Base-by-base conservation (phyloP, 2,797 vertebrate species). In the Anguilla obscura region DNA sequence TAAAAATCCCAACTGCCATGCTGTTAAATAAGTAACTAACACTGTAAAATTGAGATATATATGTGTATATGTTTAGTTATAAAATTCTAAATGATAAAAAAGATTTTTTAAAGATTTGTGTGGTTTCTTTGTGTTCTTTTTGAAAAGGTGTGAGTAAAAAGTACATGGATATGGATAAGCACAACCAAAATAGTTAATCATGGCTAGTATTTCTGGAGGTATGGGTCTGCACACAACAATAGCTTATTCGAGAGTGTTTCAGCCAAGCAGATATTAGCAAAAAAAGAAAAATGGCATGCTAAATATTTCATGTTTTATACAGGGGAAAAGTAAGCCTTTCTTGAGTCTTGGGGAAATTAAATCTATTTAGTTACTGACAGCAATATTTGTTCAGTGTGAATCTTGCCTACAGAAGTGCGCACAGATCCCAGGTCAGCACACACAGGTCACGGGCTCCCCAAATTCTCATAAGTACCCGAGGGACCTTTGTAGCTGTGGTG, bases 21-120 rank as follows among this genome's bases (percentile, higher is more conserved):
- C 76, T 74, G 52, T 76, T 27, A 86, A 86, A 88, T 12, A 45
- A 86, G 50, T 33, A 60, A 52, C 52, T 40, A 86, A 88, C 86
- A 87, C 86, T 87, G 88, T 89, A 84, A 88, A 90, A 91, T 91
- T 90, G 83, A 92, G 94, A 92, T 94, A 93, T 91, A 92, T 94
- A 91, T 93, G 92, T 92, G 92, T 94, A 91, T 92, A 94, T 95
- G 94, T 94, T 94, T 94, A 92, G 90, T 92, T 90, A 89, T 92
- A 92, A 90, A 88, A 88, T 86, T 85, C 7, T 56, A 58, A 86
- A 89, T 86, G 30, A 82, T 30, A 88, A 88, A 88, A 88, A 86
- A 27, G 66, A 52, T 88, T 88, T 88, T 86, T 69, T 88, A 80
- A 88, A 86, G 74, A 86, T 30, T 50, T 50, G 14, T 33, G 71